phyloP scores from a whole-genome alignment of 2,113 vertebrate genomes.

The Bothrops jararaca region DNA sequence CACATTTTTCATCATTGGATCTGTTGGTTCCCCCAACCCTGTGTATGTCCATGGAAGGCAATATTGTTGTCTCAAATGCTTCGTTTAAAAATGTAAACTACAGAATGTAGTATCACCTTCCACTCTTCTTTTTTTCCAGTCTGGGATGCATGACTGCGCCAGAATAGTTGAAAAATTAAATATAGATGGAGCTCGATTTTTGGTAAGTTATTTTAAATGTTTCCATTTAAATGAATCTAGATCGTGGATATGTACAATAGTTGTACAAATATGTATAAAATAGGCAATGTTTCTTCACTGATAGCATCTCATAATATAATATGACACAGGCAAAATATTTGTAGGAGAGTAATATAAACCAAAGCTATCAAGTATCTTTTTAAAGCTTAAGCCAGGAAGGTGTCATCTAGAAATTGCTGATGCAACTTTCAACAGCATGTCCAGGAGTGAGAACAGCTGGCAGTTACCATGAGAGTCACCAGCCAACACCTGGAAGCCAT shows the following conservation, averaged over 20 bases:
- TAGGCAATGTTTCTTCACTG: not conserved
- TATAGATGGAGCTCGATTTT: conserved; percentile 72
- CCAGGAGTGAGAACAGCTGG: not conserved
- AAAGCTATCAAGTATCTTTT: not conserved
- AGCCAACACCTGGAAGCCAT: not conserved
- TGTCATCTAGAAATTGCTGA: not conserved
- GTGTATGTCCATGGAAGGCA: not conserved
- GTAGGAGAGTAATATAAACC: conserved; percentile 1
- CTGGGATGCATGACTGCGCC: conserved; percentile 76
- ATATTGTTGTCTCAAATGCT: not conserved
- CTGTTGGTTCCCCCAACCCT: not conserved
- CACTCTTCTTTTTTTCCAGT: conserved; percentile 56
- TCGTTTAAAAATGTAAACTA: not conserved
- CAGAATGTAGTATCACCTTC: not conserved
- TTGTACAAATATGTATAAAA: not conserved
- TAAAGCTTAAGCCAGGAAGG: not conserved
- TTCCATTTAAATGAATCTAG: not conserved
- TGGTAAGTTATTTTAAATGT: conserved; percentile 69
- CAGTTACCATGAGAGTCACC: not conserved
- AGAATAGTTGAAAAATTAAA: conserved; percentile 60
- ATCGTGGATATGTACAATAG: not conserved
- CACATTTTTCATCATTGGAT: not conserved
- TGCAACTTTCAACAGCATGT: not conserved
- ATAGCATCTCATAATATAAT: conserved; percentile 6
- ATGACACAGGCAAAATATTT: fast-evolving